Evolutionary conservation across 2,113 vertebrate species (phyloP), one percentile per base, ranked within the genome.

Genomic region (Carettochelys insculpta): DNA sequence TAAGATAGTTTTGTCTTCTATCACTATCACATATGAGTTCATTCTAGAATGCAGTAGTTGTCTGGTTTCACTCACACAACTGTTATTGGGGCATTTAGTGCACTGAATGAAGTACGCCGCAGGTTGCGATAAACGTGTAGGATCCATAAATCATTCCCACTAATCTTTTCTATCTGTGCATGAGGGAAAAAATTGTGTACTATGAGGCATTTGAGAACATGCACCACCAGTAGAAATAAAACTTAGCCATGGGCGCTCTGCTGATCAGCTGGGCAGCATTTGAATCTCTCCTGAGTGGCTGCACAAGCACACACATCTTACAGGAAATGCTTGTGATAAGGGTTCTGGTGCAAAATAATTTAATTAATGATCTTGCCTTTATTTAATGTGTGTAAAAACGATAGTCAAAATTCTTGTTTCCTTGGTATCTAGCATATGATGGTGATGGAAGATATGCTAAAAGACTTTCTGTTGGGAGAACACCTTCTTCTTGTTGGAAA

Each of bases 391-490:
- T 22, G 16, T 88, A 68, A 82, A 83, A 47, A 48, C 52, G n/a
- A 5, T 50, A 20, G 13, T 61, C 92, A 88, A 96, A 80, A 27
- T 75, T 80, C 31, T 90, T 8, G 0, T 82, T 84, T 50, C 82
- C 20, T 86, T 48, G 97, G 87, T 95, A 77, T 96, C 29, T 94
- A 99, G 99, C 99, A 99, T 95, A 97, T 99, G 98, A 97, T 98
- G 96, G 98, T 99, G 91, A 99, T 99, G 99, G 99, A 99, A 96
- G 99, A 99, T 96, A 99, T 99, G 99, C 95, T 99, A 53, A 99
- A 99, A 94, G 99, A 99, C 95, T 99, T 99, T 82, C 96, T 99
- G 34, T 97, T 99, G 50, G 99, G 99, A 94, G 99, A 99, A 77
- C 99, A 99, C 95, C 98, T 99, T 65, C 98, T 99, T 73, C 90